phyloP scores from a whole-genome alignment of 2,888 invertebrate genomes.

The Andrena camellia region DNA sequence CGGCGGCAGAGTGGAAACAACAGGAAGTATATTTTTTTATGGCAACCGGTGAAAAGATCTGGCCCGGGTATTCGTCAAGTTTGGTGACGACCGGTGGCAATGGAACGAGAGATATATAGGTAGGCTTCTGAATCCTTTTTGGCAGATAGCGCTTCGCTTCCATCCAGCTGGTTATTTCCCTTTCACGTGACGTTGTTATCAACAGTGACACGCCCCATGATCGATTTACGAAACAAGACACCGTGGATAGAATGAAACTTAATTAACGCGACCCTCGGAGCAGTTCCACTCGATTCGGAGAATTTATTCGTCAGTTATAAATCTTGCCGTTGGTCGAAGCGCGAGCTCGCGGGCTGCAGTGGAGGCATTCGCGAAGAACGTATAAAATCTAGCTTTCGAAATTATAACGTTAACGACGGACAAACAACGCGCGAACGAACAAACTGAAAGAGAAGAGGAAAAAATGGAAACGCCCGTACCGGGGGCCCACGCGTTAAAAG shows the following conservation, averaged over 20 bases:
- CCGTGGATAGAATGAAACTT: too few relatives aligned
- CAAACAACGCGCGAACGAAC: background rate
- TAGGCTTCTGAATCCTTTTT: background rate
- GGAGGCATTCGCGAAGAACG: too few relatives aligned
- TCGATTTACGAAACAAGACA: too few relatives aligned
- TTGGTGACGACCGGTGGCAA: background rate
- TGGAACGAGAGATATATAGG: conserved; percentile 1
- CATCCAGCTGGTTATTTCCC: background rate
- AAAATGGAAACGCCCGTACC: background rate
- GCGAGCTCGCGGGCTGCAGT: background rate
- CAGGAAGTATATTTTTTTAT: conserved; percentile 18
- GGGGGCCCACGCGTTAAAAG: conserved; percentile 6
- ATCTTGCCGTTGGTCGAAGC: background rate
- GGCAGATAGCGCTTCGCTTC: background rate
- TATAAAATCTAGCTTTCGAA: conserved; percentile 7
- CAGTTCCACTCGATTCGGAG: background rate
- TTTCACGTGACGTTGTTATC: background rate
- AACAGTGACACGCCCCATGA: too few relatives aligned
- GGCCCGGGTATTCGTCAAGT: background rate
- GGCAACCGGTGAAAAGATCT: background rate
- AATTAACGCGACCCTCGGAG: too few relatives aligned
- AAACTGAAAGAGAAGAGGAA: background rate
- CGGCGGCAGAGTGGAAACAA: conserved; percentile 12
- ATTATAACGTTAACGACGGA: background rate
- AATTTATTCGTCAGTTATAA: background rate